These are phyloP conservation scores for Phenganax marumi DNA, from an alignment of 92 coral and sea anemone genomes.

Conservation along the genomic window DNA sequence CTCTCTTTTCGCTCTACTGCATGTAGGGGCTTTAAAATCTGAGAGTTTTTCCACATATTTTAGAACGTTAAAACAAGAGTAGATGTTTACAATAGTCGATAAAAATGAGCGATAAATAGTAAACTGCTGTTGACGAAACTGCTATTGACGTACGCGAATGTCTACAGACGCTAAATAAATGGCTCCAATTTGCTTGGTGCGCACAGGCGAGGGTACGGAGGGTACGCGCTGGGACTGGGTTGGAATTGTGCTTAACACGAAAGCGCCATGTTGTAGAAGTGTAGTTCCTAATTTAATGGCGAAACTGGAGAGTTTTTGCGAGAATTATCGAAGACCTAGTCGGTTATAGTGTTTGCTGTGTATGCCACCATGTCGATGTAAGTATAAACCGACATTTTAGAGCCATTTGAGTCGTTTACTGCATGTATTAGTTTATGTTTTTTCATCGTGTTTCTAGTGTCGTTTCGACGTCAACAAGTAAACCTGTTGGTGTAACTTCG, in stretches of 20 bases:
- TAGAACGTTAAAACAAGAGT: too few species aligned
- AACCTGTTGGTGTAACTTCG: conserved; percentile 86
- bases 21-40: too few species aligned
- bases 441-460: neutral
- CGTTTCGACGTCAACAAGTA: conserved; percentile 46
- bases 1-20: too few species aligned
- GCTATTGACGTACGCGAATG: too few species aligned
- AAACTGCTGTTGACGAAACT: too few species aligned
- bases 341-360: conserved; percentile 3
- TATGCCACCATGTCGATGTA: conserved; percentile 34
- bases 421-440: conserved; percentile 6
- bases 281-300: neutral
- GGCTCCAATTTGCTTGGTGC: too few species aligned
- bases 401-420: neutral
- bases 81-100: too few species aligned
- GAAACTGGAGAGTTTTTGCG: conserved; percentile 6
- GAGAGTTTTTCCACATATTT: too few species aligned
- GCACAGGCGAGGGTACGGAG: neutral
- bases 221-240: conserved; percentile 35
- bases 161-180: too few species aligned
- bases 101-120: too few species aligned
- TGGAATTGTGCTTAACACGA: conserved; percentile 2
- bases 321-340: neutral
- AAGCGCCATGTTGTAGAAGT: neutral
- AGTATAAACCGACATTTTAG: neutral